phyloP scores from a whole-genome alignment of 2,888 invertebrate genomes.

The Torymus auratus region DNA sequence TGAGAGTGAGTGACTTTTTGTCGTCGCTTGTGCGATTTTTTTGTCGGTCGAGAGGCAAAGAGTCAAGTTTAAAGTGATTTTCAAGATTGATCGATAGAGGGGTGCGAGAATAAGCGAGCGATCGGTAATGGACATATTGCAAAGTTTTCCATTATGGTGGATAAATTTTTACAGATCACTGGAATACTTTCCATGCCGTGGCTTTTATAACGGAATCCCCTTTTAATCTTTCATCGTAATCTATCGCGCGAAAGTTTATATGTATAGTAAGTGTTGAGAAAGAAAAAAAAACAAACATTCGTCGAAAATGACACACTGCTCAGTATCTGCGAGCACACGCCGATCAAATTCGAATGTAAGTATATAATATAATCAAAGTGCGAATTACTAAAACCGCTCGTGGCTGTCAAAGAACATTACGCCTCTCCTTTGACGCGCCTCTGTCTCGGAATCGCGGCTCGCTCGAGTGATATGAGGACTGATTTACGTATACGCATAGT shows the following conservation, averaged over 20 bases:
- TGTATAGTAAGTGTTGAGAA: too few species aligned
- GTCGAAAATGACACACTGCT: neutral
- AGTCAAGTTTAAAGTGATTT: too few species aligned
- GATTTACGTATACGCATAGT: constrained; percentile 21
- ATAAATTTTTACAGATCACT: constrained; percentile 10
- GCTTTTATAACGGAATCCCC: too few species aligned
- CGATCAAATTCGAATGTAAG: constrained; percentile 3
- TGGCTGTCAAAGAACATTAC: too few species aligned
- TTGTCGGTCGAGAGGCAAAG: too few species aligned
- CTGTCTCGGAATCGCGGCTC: constrained; percentile 1
- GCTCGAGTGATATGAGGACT: constrained; percentile 28
- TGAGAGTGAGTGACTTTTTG: too few species aligned
- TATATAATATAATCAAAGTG: constrained; percentile 8
- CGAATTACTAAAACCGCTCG: constrained; percentile 30
- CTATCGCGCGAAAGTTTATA: too few species aligned
- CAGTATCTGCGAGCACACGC: neutral
- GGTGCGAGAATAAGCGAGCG: neutral
- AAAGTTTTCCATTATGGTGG: neutral
- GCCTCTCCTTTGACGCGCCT: neutral
- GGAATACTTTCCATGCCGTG: neutral
- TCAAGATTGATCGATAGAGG: too few species aligned
- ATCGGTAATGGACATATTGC: constrained; percentile 8
- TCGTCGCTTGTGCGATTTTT: too few species aligned
- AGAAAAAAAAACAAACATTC: neutral
- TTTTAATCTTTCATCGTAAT: too few species aligned